These are phyloP conservation scores for Melanerpes formicivorus DNA, from an alignment of 2,113 vertebrate species.

Conservation along the genomic window DNA sequence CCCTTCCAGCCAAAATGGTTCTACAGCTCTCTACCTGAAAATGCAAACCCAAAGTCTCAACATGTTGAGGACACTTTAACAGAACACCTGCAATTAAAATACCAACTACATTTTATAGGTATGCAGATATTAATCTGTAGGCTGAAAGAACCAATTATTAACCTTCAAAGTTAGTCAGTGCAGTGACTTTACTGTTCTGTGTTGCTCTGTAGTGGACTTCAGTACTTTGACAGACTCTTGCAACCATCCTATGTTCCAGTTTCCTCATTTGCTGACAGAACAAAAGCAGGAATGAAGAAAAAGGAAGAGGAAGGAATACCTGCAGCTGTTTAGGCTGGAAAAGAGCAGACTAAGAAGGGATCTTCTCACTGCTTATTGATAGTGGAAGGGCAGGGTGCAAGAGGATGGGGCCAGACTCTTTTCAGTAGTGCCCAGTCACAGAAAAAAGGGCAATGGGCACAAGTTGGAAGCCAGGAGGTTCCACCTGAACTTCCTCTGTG, in stretches of 20 bases:
- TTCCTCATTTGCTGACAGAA: slow-evolving; percentile 29
- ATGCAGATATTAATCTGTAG: slow-evolving; percentile 24
- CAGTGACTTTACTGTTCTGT: background rate
- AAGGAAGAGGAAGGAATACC: too few relatives aligned
- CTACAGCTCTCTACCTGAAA: background rate
- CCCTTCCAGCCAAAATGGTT: too few relatives aligned
- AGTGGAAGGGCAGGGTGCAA: too few relatives aligned
- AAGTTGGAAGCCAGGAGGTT: too few relatives aligned
- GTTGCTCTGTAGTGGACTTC: background rate
- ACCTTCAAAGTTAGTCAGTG: background rate
- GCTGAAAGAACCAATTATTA: slow-evolving; percentile 39
- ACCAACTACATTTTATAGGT: background rate
- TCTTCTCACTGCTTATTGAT: too few relatives aligned
- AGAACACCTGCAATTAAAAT: background rate
- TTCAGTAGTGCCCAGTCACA: too few relatives aligned
- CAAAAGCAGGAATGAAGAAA: background rate
- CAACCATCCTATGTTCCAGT: background rate
- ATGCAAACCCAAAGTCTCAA: background rate
- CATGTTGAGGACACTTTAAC: background rate
- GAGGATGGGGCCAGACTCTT: too few relatives aligned
- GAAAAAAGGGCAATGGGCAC: too few relatives aligned
- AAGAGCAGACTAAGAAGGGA: too few relatives aligned
- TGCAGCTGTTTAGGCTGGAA: too few relatives aligned
- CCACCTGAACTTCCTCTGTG: too few relatives aligned
- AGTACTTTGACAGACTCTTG: slow-evolving; percentile 11